Evolutionary conservation across 2,113 vertebrate genomes (phyloP).

Genomic region (Forbesichthys agassizii): DNA sequence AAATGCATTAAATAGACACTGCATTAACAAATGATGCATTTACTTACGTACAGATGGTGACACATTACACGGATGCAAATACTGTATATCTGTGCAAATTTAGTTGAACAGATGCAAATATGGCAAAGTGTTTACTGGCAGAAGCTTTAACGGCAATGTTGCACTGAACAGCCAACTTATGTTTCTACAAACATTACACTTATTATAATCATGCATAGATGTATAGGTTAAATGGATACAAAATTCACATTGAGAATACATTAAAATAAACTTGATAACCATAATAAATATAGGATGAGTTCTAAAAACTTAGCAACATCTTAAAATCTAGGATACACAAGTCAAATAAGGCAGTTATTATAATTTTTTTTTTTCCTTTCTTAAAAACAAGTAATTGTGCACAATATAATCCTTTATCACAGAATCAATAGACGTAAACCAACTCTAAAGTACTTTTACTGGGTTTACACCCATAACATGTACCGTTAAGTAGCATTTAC

Average conservation of each 20-base stretch:
- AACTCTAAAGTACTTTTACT: neutral
- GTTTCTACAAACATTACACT: slow-evolving; percentile 45
- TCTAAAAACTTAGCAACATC: slow-evolving; percentile 26
- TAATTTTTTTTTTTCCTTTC: slow-evolving; percentile 6
- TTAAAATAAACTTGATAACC: slow-evolving; percentile 31
- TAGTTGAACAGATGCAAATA: slow-evolving; percentile 28
- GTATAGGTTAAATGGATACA: slow-evolving; percentile 41
- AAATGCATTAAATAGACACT: slow-evolving; percentile 10
- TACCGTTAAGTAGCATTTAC: slow-evolving; percentile 10
- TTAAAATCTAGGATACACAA: neutral
- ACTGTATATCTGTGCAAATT: slow-evolving; percentile 52
- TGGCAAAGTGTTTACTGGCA: slow-evolving; percentile 39
- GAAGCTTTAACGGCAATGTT: slow-evolving; percentile 49
- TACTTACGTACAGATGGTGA: slow-evolving; percentile 27
- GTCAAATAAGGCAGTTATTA: slow-evolving; percentile 62
- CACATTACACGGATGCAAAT: slow-evolving; percentile 29
- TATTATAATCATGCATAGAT: slow-evolving; percentile 66
- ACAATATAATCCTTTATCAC: slow-evolving; percentile 6
- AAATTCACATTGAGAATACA: slow-evolving; percentile 29
- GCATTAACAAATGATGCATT: neutral
- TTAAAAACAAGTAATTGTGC: slow-evolving; percentile 22
- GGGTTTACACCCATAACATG: neutral
- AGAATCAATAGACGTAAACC: slow-evolving; percentile 14
- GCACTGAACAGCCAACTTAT: slow-evolving; percentile 45
- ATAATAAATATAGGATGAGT: slow-evolving; percentile 51